phyloP scores from a whole-genome alignment of 2,797 vertebrate genomes.

The Pangasius djambal region DNA sequence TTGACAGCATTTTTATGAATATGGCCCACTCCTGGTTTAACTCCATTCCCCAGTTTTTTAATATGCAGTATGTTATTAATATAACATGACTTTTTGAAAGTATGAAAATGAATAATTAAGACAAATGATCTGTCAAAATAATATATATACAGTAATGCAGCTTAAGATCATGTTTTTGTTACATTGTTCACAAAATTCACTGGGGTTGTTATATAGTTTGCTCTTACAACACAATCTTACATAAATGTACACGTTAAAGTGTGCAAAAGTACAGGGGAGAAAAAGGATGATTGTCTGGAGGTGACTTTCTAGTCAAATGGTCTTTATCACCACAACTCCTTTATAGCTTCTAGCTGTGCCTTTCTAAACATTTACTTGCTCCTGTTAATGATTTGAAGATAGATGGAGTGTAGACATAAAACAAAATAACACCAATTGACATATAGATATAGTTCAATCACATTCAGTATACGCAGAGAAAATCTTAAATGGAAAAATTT shows the following conservation, averaged over 20 bases:
- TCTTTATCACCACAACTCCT: neutral
- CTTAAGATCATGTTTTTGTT: neutral
- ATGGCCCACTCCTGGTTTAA: neutral
- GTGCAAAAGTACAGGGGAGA: neutral
- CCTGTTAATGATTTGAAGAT: neutral
- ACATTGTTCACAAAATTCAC: neutral
- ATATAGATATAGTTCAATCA: neutral
- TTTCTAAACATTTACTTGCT: neutral
- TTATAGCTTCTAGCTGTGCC: neutral
- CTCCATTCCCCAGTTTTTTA: neutral
- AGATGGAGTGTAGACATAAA: neutral
- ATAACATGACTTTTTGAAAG: neutral
- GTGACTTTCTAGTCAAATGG: neutral
- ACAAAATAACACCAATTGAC: neutral
- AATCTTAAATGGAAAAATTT: neutral
- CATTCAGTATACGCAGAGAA: neutral
- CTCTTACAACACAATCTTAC: neutral
- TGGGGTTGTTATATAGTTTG: neutral
- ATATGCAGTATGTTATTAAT: neutral
- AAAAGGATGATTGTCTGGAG: neutral
- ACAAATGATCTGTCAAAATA: neutral
- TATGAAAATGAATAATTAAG: neutral
- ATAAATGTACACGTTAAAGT: neutral
- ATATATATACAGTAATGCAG: neutral
- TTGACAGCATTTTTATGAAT: neutral